phyloP scores from a whole-genome alignment of 2,888 invertebrate genomes.

The Epinotia nisella region DNA sequence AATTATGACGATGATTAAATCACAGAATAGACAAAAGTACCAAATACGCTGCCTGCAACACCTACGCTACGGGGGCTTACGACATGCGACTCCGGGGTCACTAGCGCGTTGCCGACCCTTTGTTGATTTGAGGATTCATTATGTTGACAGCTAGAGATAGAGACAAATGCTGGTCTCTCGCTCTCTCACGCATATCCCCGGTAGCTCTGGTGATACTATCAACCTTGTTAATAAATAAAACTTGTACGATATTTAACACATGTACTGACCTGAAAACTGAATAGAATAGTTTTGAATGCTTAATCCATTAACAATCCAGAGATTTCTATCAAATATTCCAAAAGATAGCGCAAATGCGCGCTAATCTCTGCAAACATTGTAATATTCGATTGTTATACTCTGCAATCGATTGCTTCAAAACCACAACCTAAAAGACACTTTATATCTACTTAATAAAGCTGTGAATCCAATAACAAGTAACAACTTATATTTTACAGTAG shows the following conservation, averaged over 20 bases:
- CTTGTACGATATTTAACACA: slow-evolving; percentile 12
- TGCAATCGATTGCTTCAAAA: slow-evolving; percentile 11
- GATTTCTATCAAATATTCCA: slow-evolving; percentile 31
- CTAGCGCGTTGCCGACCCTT: no score
- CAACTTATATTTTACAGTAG: not conserved
- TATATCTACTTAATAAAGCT: not conserved
- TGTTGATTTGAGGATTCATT: no score
- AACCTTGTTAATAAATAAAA: not conserved
- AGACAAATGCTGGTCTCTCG: not conserved
- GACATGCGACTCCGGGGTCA: no score
- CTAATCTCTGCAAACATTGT: slow-evolving; percentile 50
- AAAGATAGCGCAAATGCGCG: slow-evolving; percentile 51
- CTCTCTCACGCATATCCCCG: not conserved
- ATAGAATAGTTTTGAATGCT: slow-evolving; percentile 28
- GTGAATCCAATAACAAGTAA: not conserved
- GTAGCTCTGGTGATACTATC: not conserved
- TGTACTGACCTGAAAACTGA: slow-evolving; percentile 21
- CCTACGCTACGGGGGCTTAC: no score
- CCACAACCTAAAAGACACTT: slow-evolving; percentile 6
- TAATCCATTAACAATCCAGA: slow-evolving; percentile 26
- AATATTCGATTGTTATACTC: slow-evolving; percentile 28
- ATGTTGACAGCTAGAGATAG: no score
- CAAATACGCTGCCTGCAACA: no score
- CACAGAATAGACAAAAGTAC: no score
- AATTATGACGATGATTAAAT: no score